phyloP scores from a whole-genome alignment of 2,113 vertebrate genomes.

The Dasypus novemcinctus region DNA sequence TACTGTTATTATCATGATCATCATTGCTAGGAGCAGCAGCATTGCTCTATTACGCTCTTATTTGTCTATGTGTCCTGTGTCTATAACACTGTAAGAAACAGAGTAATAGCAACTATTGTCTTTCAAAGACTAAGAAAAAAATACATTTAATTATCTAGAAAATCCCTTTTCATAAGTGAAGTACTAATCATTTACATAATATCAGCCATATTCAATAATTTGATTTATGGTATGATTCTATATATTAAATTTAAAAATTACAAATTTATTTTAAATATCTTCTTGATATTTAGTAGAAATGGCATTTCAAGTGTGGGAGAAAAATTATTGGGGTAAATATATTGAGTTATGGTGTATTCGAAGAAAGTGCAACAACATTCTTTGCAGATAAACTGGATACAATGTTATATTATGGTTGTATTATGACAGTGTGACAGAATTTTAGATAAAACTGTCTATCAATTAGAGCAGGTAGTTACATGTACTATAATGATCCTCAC shows the following conservation, averaged over 20 bases:
- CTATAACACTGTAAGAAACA: too few relatives aligned
- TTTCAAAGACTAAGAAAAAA: neutral
- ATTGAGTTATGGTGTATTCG: neutral
- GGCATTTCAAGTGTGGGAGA: neutral
- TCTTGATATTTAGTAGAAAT: neutral
- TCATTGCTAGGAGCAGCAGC: neutral
- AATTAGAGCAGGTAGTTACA: too few relatives aligned
- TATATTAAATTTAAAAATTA: neutral
- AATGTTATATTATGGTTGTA: neutral
- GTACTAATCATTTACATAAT: neutral
- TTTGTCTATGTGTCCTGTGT: too few relatives aligned
- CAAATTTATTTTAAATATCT: neutral
- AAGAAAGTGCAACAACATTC: neutral
- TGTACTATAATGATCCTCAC: neutral
- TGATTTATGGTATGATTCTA: neutral
- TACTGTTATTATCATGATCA: too few relatives aligned
- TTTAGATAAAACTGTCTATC: too few relatives aligned
- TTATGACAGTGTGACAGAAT: neutral
- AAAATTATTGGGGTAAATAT: neutral
- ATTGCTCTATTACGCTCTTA: too few relatives aligned
- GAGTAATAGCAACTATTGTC: too few relatives aligned
- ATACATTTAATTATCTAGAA: neutral
- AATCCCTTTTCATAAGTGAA: neutral
- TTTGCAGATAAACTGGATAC: neutral
- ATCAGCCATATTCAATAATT: neutral